Conservation (phyloP, 1,140 invertebrate species). For the Polypedilum pembai region DNA sequence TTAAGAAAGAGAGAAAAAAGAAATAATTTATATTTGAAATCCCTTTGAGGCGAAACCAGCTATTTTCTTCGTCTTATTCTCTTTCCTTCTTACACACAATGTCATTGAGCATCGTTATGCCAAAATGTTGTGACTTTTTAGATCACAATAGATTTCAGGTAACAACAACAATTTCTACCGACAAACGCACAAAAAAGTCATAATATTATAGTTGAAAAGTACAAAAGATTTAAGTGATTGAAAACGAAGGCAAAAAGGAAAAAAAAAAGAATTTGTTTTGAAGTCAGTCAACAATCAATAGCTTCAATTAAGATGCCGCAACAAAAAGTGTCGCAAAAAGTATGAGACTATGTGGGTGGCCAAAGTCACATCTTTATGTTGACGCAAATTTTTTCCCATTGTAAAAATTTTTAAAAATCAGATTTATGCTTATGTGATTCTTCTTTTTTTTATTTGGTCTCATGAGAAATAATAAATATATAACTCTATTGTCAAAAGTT, state of each 20-base stretch:
- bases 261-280: conserved; percentile 8
- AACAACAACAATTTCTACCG: not conserved
- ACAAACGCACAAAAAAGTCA: not conserved
- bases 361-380: not conserved
- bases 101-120: conserved; percentile 4
- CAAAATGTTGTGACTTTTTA: conserved; percentile 19
- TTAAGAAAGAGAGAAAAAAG: no score
- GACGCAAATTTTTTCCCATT: conserved; percentile 12
- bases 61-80: no score
- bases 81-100: not conserved
- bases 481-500: no score
- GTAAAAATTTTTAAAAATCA: not conserved
- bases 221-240: conserved; percentile 16
- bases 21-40: no score
- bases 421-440: not conserved
- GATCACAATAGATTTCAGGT: conserved; percentile 17
- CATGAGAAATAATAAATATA: no score
- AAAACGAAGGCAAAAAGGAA: not conserved
- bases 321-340: conserved; percentile 3
- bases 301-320: conserved; percentile 10
- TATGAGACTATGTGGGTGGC: not conserved
- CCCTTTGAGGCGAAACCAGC: no score
- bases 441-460: not conserved
- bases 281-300: not conserved
- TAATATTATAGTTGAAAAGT: no score